These are phyloP conservation scores for Champsocephalus gunnari DNA, from an alignment of 2,797 vertebrate genomes.

Conservation along the genomic window DNA sequence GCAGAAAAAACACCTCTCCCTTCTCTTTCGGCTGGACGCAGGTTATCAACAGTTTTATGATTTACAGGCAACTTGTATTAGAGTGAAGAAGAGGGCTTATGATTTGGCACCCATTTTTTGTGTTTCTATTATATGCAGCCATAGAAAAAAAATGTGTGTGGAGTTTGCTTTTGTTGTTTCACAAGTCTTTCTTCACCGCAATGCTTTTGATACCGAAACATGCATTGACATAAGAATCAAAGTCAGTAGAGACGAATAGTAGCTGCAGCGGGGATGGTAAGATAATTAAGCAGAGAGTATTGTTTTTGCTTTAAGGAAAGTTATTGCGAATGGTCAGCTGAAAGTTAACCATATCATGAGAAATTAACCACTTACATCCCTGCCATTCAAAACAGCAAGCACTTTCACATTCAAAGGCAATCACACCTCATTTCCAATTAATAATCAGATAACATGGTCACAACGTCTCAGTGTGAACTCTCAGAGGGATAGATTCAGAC, in stretches of 20 bases:
- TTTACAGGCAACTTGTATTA: background rate
- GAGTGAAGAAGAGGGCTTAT: background rate
- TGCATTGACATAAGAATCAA: background rate
- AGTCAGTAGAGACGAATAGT: background rate
- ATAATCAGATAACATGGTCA: slow-evolving; percentile 26
- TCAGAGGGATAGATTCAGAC: slow-evolving; percentile 30
- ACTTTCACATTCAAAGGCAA: slow-evolving; percentile 15
- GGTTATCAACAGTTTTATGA: background rate
- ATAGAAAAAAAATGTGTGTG: background rate
- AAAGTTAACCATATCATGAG: background rate
- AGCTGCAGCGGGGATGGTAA: background rate
- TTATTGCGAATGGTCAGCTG: background rate
- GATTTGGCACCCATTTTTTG: background rate
- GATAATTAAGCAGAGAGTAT: background rate
- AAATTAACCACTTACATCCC: background rate
- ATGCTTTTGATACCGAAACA: background rate
- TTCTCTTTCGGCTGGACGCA: background rate
- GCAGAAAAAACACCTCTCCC: background rate
- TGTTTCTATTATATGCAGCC: background rate
- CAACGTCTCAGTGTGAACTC: slow-evolving; percentile 20
- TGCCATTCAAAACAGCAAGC: slow-evolving; percentile 1
- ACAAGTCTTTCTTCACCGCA: background rate
- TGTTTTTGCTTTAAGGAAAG: background rate
- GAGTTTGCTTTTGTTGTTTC: too few relatives aligned
- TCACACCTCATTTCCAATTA: slow-evolving; percentile 29